A percentile compares a stretch with the other conserved stretches of the same genome.
phyloP scores from a whole-genome alignment of 2,888 invertebrate species.

The Sympetrum striolatum region DNA sequence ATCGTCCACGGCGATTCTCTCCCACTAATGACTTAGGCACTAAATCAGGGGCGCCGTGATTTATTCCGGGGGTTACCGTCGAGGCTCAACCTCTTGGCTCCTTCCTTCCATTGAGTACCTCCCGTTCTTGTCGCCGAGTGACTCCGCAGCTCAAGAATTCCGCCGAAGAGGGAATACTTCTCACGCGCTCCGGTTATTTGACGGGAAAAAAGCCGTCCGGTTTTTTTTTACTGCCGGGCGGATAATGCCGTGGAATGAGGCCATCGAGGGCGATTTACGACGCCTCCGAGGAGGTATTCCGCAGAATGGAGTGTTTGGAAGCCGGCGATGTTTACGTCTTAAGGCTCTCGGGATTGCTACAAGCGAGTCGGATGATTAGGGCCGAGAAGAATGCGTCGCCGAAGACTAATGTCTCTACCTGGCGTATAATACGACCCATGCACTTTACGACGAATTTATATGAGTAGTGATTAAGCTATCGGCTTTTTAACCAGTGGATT shows the following conservation, averaged over 20 bases:
- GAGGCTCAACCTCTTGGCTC: neutral
- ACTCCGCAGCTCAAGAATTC: neutral
- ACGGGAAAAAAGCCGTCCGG: neutral
- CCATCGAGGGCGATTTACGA: neutral
- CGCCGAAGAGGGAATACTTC: neutral
- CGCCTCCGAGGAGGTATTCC: neutral
- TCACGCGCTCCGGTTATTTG: neutral
- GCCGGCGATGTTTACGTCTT: neutral
- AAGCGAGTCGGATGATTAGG: too few species aligned
- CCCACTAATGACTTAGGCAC: neutral
- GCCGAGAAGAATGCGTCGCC: too few species aligned
- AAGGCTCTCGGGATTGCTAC: too few species aligned
- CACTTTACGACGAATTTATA: too few species aligned
- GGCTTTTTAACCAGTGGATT: too few species aligned
- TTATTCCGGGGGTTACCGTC: neutral
- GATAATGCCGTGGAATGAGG: neutral
- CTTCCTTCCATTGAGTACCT: neutral
- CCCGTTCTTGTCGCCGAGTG: neutral
- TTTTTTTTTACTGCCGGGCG: neutral
- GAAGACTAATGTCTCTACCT: too few species aligned
- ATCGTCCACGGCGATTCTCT: neutral
- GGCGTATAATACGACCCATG: too few species aligned
- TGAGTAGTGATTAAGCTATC: too few species aligned
- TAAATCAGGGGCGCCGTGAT: neutral
- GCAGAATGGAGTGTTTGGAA: neutral